Evolutionary conservation across 2,113 vertebrate genomes (phyloP), one percentile per base, ranked within the genome.

Genomic region (Cyanoliseus patagonus): DNA sequence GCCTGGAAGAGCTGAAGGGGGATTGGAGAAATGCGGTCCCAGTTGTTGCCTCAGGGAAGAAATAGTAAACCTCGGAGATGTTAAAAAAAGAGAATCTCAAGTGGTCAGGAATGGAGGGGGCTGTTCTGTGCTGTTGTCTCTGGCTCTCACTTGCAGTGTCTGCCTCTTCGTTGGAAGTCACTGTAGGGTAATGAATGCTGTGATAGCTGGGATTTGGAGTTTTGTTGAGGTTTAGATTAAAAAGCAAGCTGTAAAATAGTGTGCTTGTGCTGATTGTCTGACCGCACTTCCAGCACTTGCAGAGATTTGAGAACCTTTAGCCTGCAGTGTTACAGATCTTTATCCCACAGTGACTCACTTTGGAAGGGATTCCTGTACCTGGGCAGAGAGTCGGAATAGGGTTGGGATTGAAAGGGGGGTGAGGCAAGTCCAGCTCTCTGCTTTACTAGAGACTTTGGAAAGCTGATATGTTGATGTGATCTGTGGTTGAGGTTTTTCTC

Each of bases 41-140:
- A 76, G 88, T 76, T 47, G 39, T 78, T 81, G 92, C 94, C 85
- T 90, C 51, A n/a, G 92, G 67, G 74, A 95, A 91, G 53, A 84
- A 81, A 59, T 22, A 88, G 94, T 88, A 96, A 97, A 95, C 70
- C 68, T 91, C n/a, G 4, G 24, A 90, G 83, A 74, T 62, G 44
- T 44, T 66, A 81, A 87, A 91, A 91, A 86, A 92, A 91, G 42
- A 90, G 42, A 55, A 46, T 92, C 51, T 83, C 73, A 66, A 81
- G 72, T 61, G 67, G 74, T 73, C 64, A 53, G 84, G 69, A 88
- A 37, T 55, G 49, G 68, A 87, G 46, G 41, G 62, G 61, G 72
- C 86, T 88, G 63, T 86, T 94, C 90, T 42, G 44, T 73, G 61
- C 61, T 4, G 2, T 81, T 70, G 81, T 90, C 66, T 93, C 37